Percentiles rank a stretch among this genome's conserved stretches.
Conservation (phyloP, 1,140 invertebrate species). For the Sycophaga agraensis region DNA sequence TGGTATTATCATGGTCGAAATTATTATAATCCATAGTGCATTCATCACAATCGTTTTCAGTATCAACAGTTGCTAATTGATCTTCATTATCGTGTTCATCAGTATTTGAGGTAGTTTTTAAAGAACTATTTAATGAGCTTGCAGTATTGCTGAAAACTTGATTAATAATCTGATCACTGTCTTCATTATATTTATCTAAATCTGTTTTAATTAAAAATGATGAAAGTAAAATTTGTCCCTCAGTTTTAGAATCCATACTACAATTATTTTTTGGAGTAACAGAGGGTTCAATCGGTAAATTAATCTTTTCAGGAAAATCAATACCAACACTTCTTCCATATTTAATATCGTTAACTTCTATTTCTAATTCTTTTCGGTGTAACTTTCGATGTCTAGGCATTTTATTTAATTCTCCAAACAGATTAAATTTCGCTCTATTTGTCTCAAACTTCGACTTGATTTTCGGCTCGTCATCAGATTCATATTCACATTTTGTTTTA, state of each 20-base stretch:
- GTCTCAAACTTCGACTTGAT: not conserved
- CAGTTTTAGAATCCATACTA: not conserved
- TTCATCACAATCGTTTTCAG: not conserved
- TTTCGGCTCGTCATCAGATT: not conserved
- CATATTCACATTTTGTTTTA: not conserved
- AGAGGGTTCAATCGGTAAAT: not conserved
- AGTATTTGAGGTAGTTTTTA: too few relatives aligned
- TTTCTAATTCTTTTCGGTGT: not conserved
- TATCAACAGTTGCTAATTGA: too few relatives aligned
- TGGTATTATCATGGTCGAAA: not conserved
- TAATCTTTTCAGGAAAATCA: constrained; percentile 18
- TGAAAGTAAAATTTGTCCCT: not conserved
- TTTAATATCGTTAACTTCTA: not conserved
- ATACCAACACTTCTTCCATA: not conserved
- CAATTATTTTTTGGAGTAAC: not conserved
- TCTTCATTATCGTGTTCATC: too few relatives aligned
- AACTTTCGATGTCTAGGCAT: not conserved
- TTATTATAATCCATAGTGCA: not conserved
- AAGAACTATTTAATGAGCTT: constrained; percentile 3
- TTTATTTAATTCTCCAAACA: not conserved
- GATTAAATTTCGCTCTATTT: not conserved
- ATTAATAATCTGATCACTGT: not conserved
- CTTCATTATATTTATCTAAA: not conserved
- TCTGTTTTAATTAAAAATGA: not conserved
- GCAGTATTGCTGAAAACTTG: not conserved